Evolutionary conservation across 2,797 vertebrate species (phyloP).

Genomic region (Chromis chromis): DNA sequence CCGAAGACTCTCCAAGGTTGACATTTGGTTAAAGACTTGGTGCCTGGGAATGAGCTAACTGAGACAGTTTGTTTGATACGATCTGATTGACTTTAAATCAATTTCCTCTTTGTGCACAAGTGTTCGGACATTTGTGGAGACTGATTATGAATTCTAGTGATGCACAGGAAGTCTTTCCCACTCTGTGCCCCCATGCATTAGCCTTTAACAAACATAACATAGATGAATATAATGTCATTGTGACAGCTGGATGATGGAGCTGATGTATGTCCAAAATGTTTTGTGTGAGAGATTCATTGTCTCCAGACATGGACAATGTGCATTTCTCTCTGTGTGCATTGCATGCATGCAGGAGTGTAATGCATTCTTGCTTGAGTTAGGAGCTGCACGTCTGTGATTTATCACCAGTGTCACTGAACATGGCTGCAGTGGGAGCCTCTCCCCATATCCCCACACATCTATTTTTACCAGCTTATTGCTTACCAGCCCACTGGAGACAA

Average conservation of each 20-base stretch:
- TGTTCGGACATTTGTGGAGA: conserved; percentile 1
- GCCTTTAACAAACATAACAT: conserved; percentile 4
- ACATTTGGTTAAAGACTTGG: conserved; percentile 30
- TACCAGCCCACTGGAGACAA: conserved; percentile 56
- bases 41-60: conserved; percentile 23
- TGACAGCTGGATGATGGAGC: conserved; percentile 10
- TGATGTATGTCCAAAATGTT: conserved; percentile 21
- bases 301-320: conserved; percentile 4
- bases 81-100: conserved; percentile 44
- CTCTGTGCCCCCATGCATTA: background rate
- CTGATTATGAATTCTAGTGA: conserved; percentile 10
- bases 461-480: conserved; percentile 78
- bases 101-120: conserved; percentile 14
- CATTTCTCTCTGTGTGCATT: conserved; percentile 1
- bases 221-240: background rate
- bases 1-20: conserved; percentile 54
- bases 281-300: conserved; percentile 3
- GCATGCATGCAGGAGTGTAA: conserved; percentile 16
- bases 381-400: conserved; percentile 75
- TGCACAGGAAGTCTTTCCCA: background rate
- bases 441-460: conserved; percentile 60
- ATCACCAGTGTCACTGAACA: conserved; percentile 77
- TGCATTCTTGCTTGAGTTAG: conserved; percentile 43
- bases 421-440: conserved; percentile 71
- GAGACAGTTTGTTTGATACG: conserved; percentile 30